Base-by-base conservation (phyloP, 2,797 vertebrate species). In the Neosalanx taihuensis region DNA sequence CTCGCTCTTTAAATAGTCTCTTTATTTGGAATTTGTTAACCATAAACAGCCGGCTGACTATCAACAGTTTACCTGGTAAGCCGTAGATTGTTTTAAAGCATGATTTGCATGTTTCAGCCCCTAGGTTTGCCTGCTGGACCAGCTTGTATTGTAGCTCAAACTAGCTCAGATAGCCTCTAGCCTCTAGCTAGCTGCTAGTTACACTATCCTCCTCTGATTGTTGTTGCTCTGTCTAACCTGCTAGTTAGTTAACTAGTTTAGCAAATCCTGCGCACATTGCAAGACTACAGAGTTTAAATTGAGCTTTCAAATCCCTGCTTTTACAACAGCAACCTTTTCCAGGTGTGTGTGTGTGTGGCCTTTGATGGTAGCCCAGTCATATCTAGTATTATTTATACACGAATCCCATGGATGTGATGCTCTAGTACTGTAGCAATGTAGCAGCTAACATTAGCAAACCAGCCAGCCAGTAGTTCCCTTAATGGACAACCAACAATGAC, bases 21-120 rank as follows among this genome's bases (percentile, higher is more conserved):
- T 67, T 62, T 69, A 79, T 80, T 69, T 58, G 79, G 73, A 64
- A 68, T 20, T 69, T 61, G 12, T 61, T 61, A 56, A 56, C 2
- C 4, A 29, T 1, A 73, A 73, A 68, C 67, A 23, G 61, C 69
- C 58, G 69, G 59, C 12, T 63, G 61, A 30, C 73, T 29, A 6
- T 51, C 23, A 69, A 23, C 31, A 76, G 53, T 23, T 30, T 78
- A 53, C 67, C 57, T 18, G 89, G 90, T 92, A 79, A 89, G 90
- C 84, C 20, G 20, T 66, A 35, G 58, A 53, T 58, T 77, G 6
- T 0, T 9, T 9, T 46, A 30, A 10, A 62, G 70, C 31, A 64
- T 33, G 64, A 70, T 13, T 41, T 3, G 46, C 69, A 69, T 41
- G 63, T 79, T 65, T 72, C 33, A 20, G 13, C 33, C 51, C 71